Base-by-base conservation (phyloP, 2,888 invertebrate genomes). In the Halictus ligatus region DNA sequence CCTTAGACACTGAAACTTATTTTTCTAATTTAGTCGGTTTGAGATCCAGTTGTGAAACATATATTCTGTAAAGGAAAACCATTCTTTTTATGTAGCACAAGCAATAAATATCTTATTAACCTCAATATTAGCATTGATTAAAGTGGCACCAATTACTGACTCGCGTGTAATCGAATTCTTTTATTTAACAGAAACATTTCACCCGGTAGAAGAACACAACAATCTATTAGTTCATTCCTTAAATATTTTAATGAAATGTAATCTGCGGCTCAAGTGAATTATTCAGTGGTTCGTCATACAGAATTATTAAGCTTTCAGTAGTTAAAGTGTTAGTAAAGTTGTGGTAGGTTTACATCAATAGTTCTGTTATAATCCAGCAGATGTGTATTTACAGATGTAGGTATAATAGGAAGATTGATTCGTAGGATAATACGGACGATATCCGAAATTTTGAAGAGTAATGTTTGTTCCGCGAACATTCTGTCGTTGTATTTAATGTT, bases 371-470 rank as follows among this genome's bases (percentile, higher is more conserved):
- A 21, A 54, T 21, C 1, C 4, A 35, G 35, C 21, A 54, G 7
- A 54, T 21, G 18, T 21, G 6, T 18, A 54, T 54, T 54, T 21
- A 1, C 21, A 54, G 54, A 54, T 54, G 8, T 0, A 54, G 46
- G 46, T 46, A 46, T 12, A 46, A 46, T 46, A 46, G 12, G 10
- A 46, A 0, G 58, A 58, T n/a, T 75, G 84, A 84, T 84, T 84
- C 71, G 50, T 46, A 50, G 69, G 35, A 75, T n/a, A 18, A 8
- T 21, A 43, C 5, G n/a, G 73, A 64, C 43, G 12, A 1, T 35
- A 21, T 29, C 8, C 29, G 2, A 69, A 40, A 40, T n/a, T 71
- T 71, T n/a, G 10, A 21, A n/a, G 43, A 71, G 21, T 12, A 43
- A 43, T 13, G 43, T 71, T 43, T 71, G n/a, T 71, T 43, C n/a